These are phyloP conservation scores for Baronia brevicornis DNA, from an alignment of 2,888 invertebrate species.

Conservation along the genomic window DNA sequence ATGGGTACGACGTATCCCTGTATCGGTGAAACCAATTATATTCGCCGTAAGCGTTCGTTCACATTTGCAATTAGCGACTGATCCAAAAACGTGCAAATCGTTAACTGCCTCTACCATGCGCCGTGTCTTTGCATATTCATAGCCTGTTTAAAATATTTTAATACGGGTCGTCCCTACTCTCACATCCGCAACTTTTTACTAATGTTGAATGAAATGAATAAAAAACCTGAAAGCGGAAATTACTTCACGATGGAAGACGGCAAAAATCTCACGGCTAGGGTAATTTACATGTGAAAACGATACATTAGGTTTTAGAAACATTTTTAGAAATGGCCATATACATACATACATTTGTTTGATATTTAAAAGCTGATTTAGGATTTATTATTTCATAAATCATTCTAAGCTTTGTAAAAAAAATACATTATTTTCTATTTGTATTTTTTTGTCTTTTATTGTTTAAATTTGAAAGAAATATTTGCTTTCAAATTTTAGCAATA, in stretches of 20 bases:
- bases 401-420: too few relatives aligned
- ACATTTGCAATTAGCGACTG: conserved; percentile 72
- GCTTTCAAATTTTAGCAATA: too few relatives aligned
- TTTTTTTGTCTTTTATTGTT: too few relatives aligned
- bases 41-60: conserved; percentile 69
- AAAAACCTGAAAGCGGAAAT: conserved; percentile 17
- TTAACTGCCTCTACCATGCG: conserved; percentile 60
- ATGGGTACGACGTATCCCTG: conserved; percentile 48
- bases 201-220: conserved; percentile 47
- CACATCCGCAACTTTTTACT: conserved; percentile 56
- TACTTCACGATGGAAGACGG: conserved; percentile 9
- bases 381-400: too few relatives aligned
- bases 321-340: too few relatives aligned
- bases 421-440: too few relatives aligned
- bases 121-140: conserved; percentile 75
- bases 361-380: too few relatives aligned
- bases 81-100: conserved; percentile 75
- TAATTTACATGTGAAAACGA: too few relatives aligned
- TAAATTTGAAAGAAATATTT: too few relatives aligned
- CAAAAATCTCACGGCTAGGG: too few relatives aligned
- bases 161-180: conserved; percentile 57
- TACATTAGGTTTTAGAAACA: too few relatives aligned
- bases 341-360: too few relatives aligned
- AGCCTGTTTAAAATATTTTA: conserved; percentile 75
- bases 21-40: conserved; percentile 70